A percentile compares a stretch with the other conserved stretches of the same genome.
Evolutionary conservation across 2,888 invertebrate species (phyloP).

Genomic region (Limnephilus marmoratus): DNA sequence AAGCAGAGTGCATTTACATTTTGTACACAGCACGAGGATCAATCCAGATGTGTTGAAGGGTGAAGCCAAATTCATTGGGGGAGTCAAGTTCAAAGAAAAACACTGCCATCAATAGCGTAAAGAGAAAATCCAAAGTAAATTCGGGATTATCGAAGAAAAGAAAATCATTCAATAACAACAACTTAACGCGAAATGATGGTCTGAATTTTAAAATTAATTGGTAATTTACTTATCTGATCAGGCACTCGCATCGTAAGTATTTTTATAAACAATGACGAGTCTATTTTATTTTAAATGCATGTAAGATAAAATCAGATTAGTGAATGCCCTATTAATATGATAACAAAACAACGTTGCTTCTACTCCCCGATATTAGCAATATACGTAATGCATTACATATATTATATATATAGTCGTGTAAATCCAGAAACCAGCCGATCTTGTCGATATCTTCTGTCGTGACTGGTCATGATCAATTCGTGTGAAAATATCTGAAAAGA

Average conservation of each 20-base stretch:
- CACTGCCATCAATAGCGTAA: not conserved
- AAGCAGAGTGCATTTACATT: constrained; percentile 37
- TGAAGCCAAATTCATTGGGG: not conserved
- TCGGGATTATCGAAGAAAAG: no score
- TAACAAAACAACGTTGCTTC: not conserved
- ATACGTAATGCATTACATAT: no score
- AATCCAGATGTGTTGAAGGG: not conserved
- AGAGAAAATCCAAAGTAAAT: not conserved
- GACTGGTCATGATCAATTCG: not conserved
- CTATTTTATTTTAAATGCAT: not conserved
- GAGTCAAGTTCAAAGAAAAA: not conserved
- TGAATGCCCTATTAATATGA: not conserved
- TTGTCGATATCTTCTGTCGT: not conserved
- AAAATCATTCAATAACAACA: not conserved
- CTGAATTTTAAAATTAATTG: not conserved
- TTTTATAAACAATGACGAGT: not conserved
- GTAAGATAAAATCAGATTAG: not conserved
- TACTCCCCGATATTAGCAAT: not conserved
- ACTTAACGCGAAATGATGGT: not conserved
- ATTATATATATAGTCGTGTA: no score
- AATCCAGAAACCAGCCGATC: not conserved
- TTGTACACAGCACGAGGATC: not conserved
- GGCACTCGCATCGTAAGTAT: no score
- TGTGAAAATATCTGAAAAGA: not conserved
- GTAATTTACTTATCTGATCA: not conserved